Conservation (phyloP, 2,113 vertebrate genomes). For the Phrynosoma platyrhinos region DNA sequence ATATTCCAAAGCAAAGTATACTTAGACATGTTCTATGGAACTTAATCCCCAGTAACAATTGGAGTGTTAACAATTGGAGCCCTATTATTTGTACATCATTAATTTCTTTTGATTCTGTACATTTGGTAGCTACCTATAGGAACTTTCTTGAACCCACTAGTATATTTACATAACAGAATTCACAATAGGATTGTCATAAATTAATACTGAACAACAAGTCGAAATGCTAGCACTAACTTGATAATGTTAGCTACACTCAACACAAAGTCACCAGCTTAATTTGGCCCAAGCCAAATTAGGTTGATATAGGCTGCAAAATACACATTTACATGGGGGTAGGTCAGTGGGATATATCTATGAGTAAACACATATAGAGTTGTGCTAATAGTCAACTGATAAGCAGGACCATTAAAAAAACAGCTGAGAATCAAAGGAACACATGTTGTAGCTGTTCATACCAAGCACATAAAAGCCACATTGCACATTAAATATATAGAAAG, state of each 20-base stretch:
- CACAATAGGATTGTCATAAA: not conserved
- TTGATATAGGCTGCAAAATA: not conserved
- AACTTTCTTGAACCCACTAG: slow-evolving; percentile 7
- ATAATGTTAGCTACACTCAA: not conserved
- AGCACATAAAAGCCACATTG: not conserved
- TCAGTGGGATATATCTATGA: not conserved
- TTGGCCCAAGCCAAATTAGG: not conserved
- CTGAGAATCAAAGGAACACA: not conserved
- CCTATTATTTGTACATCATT: not conserved
- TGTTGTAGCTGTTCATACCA: not conserved
- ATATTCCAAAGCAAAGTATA: not conserved
- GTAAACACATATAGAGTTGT: not conserved
- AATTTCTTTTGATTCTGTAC: slow-evolving; percentile 21
- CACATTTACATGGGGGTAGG: not conserved
- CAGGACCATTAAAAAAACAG: not conserved
- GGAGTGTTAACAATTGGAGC: too few relatives aligned
- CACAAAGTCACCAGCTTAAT: not conserved
- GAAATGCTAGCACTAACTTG: not conserved
- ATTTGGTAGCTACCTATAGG: not conserved
- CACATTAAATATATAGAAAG: not conserved
- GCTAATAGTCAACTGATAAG: not conserved
- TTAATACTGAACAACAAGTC: not conserved
- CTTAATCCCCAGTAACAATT: not conserved
- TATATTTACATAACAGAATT: not conserved
- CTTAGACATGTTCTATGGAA: not conserved